Evolutionary conservation across 2,888 invertebrate species (phyloP), one percentile per base, ranked within the genome.

Genomic region (Buathra laborator): DNA sequence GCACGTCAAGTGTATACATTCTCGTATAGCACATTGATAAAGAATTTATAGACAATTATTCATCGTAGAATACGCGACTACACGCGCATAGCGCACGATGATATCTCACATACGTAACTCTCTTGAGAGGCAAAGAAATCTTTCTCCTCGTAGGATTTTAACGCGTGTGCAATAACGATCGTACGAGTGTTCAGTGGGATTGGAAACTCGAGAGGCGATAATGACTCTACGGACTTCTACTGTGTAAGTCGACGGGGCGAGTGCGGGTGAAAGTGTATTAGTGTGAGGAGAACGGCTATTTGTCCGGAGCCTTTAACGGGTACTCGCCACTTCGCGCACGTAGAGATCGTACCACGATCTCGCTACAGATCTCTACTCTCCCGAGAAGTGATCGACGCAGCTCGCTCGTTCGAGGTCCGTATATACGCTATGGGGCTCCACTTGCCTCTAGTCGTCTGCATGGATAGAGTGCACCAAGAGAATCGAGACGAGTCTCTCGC

Each of bases 161-260:
- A 56, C 56, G 51, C 16, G 71, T 51, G 24, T 79, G 64, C 43
- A 71, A 62, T 71, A 71, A 79, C 70, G 79, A 79, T 79, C 71
- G 46, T 43, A 24, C 51, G 62, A 51, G 70, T 71, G 79, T 62
- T 66, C 37, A 9, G 66, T 24, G 53, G 66, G 62, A 78, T 78
- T 70, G 78, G 79, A 80, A 80, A 80, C 79, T 66, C 79, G 79
- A 80, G 79, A 80, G 79, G 79, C 79, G 79, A 80, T 80, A 72
- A 80, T 80, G 71, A 80, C 64, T 64, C 64, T 46, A 46, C 16
- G 12, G 44, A 64, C 79, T 79, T 53, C 62, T 43, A 64, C 16
- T 56, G 4, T 53, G 53, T 32, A 59, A 24, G 29, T 24, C 6
- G 16, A 16, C 14, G 12, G 19, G 29, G 62, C 6, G 66, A 66